Conservation (phyloP, 2,797 vertebrate species). For the Psittacula echo region DNA sequence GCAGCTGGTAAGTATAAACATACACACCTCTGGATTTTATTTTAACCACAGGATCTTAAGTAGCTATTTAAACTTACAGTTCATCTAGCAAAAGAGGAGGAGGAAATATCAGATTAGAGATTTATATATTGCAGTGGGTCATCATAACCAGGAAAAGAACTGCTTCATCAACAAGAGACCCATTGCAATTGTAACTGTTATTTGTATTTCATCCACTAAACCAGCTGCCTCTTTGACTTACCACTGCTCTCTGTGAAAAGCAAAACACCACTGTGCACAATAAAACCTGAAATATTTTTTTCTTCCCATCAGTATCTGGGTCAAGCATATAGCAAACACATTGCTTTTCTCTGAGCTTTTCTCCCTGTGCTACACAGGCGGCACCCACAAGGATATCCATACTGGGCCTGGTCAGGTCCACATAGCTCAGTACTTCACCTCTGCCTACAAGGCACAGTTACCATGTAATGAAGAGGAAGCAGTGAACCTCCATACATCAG, state of each 20-base stretch:
- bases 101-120: background rate
- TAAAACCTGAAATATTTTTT: background rate
- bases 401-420: background rate
- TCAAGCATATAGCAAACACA: background rate
- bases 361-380: background rate
- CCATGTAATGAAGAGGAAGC: background rate
- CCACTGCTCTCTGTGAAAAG: background rate
- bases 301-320: background rate
- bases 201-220: background rate
- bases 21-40: background rate
- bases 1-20: background rate
- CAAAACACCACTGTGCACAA: background rate
- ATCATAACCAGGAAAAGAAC: background rate
- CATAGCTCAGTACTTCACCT: background rate
- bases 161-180: background rate
- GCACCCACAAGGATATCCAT: background rate
- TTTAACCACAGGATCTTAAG: background rate
- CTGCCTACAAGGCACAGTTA: background rate
- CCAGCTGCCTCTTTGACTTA: background rate
- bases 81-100: background rate
- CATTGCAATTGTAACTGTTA: background rate
- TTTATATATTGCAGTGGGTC: background rate
- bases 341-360: background rate
- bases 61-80: background rate
- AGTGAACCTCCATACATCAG: fast-evolving